Conservation (phyloP, 35 echinoderm and acorn worm species). For the Antedon bifida region DNA sequence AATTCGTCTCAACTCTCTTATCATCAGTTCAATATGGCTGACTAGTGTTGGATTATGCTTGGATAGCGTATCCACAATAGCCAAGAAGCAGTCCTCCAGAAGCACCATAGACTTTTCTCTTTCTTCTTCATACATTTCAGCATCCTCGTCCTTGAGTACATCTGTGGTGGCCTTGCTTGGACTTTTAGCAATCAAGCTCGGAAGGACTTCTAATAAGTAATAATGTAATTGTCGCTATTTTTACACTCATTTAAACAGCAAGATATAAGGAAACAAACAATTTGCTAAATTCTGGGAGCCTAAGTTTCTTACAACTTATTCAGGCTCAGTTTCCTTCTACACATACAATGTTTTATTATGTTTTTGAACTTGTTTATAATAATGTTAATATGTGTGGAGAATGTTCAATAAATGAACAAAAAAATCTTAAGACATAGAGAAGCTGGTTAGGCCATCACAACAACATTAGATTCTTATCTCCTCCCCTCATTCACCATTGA, state of each 20-base stretch:
- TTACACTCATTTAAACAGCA: too few relatives aligned
- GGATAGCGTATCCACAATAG: slow-evolving; percentile 48
- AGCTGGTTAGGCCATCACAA: too few relatives aligned
- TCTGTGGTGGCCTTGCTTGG: not conserved
- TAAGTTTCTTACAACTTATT: not conserved
- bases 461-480: too few relatives aligned
- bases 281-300: slow-evolving; percentile 10
- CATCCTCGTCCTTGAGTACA: slow-evolving; percentile 6
- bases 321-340: slow-evolving; percentile 7
- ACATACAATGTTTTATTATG: too few relatives aligned
- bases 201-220: not conserved
- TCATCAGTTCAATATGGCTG: slow-evolving; percentile 46
- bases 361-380: too few relatives aligned
- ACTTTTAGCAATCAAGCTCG: slow-evolving; percentile 1
- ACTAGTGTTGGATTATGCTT: slow-evolving; percentile 68
- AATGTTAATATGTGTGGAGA: too few relatives aligned
- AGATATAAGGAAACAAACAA: not conserved
- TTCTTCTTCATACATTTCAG: slow-evolving; percentile 38
- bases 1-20: slow-evolving; percentile 74
- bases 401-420: too few relatives aligned
- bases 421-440: too few relatives aligned
- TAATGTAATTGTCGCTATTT: not conserved
- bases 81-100: slow-evolving; percentile 69
- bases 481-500: too few relatives aligned
- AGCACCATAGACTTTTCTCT: slow-evolving; percentile 57